These are phyloP conservation scores for Lagodon rhomboides DNA, from an alignment of 2,797 vertebrate genomes.

Conservation along the genomic window DNA sequence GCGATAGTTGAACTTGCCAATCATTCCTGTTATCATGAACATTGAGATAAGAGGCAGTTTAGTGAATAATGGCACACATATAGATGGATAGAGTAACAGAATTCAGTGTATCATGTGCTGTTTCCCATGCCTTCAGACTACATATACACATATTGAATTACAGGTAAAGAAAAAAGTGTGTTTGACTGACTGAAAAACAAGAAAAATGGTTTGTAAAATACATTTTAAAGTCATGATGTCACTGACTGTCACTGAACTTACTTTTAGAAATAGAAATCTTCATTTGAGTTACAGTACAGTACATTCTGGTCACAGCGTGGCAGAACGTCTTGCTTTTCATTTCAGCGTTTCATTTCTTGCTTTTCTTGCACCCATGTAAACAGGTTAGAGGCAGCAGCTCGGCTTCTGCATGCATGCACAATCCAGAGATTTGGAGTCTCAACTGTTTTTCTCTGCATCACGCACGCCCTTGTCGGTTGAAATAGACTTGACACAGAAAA, in stretches of 20 bases:
- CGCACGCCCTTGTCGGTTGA: no score
- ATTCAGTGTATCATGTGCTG: neutral
- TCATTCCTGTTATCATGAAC: neutral
- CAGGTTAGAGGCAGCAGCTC: no score
- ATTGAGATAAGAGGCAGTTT: neutral
- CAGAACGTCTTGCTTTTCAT: no score
- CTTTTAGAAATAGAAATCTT: neutral
- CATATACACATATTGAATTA: neutral
- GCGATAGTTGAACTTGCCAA: neutral
- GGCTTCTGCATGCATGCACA: no score
- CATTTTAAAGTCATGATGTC: neutral
- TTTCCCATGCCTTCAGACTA: neutral
- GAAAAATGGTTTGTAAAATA: neutral
- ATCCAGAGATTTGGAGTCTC: no score
- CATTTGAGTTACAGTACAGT: neutral
- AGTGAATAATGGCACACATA: neutral
- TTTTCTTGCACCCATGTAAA: no score
- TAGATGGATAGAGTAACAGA: neutral
- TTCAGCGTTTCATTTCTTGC: no score
- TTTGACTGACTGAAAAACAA: neutral
- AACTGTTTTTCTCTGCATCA: no score
- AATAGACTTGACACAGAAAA: no score
- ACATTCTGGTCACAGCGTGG: no score
- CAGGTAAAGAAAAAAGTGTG: neutral
- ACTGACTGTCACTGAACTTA: no score